Conservation (phyloP, 1,140 invertebrate species). For the Diploscapter pachys region DNA sequence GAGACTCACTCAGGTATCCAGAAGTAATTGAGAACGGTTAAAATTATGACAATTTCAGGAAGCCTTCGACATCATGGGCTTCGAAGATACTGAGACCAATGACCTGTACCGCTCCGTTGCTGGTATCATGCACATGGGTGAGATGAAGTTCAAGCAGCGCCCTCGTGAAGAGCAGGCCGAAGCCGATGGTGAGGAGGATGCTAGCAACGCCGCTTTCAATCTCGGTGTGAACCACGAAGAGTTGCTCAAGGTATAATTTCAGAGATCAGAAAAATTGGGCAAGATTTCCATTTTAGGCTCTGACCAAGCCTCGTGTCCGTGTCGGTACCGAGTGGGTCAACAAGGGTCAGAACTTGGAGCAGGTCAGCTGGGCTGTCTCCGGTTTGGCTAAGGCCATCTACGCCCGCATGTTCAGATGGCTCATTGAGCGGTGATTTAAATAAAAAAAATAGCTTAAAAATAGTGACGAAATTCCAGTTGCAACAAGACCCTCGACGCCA, state of each 20-base stretch:
- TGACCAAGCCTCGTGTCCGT: constrained; percentile 68
- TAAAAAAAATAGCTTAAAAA: not conserved
- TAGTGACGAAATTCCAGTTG: constrained; percentile 47
- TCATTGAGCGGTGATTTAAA: constrained; percentile 61
- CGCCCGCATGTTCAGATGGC: constrained; percentile 67
- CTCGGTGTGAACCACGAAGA: constrained; percentile 67
- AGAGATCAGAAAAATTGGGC: not conserved
- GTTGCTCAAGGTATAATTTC: constrained; percentile 61
- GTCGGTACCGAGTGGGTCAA: constrained; percentile 67
- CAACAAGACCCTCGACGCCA: constrained; percentile 67
- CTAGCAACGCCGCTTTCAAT: constrained; percentile 65
- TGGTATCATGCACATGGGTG: constrained; percentile 88
- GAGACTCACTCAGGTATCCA: constrained; percentile 68
- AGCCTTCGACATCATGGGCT: constrained; percentile 96
- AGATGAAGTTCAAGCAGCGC: constrained; percentile 98
- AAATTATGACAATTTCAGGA: constrained; percentile 67
- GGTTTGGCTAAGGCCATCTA: constrained; percentile 69
- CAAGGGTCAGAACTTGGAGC: constrained; percentile 74
- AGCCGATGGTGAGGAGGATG: constrained; percentile 78
- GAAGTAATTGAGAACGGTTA: not conserved
- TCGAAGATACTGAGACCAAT: constrained; percentile 88
- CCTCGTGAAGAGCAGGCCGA: constrained; percentile 99
- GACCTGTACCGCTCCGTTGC: constrained; percentile 94
- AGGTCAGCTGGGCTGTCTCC: constrained; percentile 65
- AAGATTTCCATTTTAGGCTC: constrained; percentile 43